Base-by-base conservation (phyloP, 2,113 vertebrate species). In the Muntiacus muntjak region DNA sequence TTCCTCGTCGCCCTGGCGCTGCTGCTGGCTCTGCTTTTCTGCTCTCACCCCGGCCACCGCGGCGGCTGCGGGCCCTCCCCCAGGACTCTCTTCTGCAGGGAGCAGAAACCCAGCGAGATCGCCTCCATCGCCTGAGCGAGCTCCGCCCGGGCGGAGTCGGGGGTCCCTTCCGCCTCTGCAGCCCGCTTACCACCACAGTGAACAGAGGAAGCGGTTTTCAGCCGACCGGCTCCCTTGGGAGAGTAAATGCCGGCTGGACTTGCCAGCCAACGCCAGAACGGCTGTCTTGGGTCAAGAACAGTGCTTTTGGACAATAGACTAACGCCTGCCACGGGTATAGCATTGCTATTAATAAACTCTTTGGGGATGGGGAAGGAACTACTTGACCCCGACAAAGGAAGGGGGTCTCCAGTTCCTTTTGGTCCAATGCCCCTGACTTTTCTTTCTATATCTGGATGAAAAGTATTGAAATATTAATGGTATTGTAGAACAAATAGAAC, bases 11-110 rank as follows among this genome's bases (percentile, higher is more conserved):
- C 21, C 12, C 64, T 99, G 95, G 98, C 98, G 4, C n/a, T 99
- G 96, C 26, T 99, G 26, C 81, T 99, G 96, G 98, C 98, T 2
- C 1, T 89, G 43, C 28, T 98, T 54, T 99, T 99, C 94, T 99
- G 99, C 89, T 99, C 97, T 71, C 91, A 95, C 74, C 96, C 98
- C 3, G 50, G 92, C 58, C 83, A 98, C 25, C 81, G 10, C 50
- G 94, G 88, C 82, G 43, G 92, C 82, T 93, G 89, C 89, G 25
- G 45, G 81, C 54, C 54, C 28, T 92, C 26, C 1, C 33, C 82
- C 43, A 89, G 95, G 90, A 97, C 74, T 0, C 7, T 89, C 3
- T 21, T 93, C 78, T 94, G 97, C 60, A 83, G 95, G 52, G 89
- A 96, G 67, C 98, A 96, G 78, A 98, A 98, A 16, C 97, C 97